Conservation (phyloP, 2,888 invertebrate species). For the Dryadula phaetusa region DNA sequence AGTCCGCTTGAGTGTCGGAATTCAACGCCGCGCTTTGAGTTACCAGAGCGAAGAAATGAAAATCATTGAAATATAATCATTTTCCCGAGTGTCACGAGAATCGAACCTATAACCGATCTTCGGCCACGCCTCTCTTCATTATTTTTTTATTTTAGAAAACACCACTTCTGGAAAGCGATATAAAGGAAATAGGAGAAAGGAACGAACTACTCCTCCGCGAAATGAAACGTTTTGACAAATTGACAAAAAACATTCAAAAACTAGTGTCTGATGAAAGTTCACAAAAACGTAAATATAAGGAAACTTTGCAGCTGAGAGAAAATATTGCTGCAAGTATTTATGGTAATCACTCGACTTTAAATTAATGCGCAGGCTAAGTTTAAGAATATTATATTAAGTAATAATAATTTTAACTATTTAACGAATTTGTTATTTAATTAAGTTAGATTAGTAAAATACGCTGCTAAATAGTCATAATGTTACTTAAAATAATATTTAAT, state of each 20-base stretch:
- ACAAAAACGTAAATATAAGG: conserved; percentile 50
- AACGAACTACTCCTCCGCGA: conserved; percentile 84
- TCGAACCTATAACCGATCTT: no score
- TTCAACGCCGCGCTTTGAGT: no score
- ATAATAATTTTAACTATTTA: no score
- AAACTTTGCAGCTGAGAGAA: conserved; percentile 43
- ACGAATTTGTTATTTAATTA: no score
- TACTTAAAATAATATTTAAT: no score
- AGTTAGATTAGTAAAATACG: no score
- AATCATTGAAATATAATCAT: no score
- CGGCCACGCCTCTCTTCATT: no score
- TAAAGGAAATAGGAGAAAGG: conserved; percentile 81
- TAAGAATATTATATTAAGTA: not conserved
- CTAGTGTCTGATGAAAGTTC: conserved; percentile 70
- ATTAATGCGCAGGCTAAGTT: not conserved
- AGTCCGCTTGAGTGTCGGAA: no score
- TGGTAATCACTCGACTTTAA: conserved; percentile 49
- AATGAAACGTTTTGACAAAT: conserved; percentile 85
- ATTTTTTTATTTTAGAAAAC: conserved; percentile 17
- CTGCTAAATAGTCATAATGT: no score
- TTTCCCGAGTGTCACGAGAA: no score
- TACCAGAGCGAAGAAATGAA: no score
- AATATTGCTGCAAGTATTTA: conserved; percentile 55
- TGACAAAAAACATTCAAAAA: conserved; percentile 84
- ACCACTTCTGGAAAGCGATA: conserved; percentile 76